phyloP scores from a whole-genome alignment of 2,113 vertebrate genomes.

The Sula dactylatra region DNA sequence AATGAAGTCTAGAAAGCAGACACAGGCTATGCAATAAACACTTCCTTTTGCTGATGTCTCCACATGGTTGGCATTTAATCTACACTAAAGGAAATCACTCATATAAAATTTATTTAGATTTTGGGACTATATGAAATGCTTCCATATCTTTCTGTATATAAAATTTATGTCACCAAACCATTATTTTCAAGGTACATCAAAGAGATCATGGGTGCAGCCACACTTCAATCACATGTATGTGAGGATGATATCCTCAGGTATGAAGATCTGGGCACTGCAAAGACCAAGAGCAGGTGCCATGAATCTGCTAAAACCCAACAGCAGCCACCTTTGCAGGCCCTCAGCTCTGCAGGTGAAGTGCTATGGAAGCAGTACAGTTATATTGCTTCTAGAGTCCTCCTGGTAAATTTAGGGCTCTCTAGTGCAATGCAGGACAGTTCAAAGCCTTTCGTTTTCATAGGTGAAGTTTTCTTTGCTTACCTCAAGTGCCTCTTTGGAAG shows the following conservation, averaged over 20 bases:
- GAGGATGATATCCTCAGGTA: not conserved
- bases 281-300: not conserved
- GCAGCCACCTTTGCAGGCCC: not conserved
- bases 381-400: not conserved
- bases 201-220: not conserved
- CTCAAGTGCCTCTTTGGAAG: not conserved
- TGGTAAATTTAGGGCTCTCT: not conserved
- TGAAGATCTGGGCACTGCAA: not conserved
- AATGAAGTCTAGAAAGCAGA: not conserved
- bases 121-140: not conserved
- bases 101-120: not conserved
- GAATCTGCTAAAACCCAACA: not conserved
- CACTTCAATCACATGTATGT: not conserved
- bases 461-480: not conserved
- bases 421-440: not conserved
- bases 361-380: not conserved
- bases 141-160: not conserved
- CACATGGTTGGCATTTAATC: not conserved
- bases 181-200: not conserved
- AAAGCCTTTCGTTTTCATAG: not conserved
- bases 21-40: not conserved
- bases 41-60: not conserved
- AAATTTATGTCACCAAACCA: not conserved
- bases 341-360: not conserved
- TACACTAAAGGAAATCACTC: not conserved